Evolutionary conservation across 2,888 invertebrate species (phyloP), one percentile per base, ranked within the genome.

Genomic region (Panorpa germanica): DNA sequence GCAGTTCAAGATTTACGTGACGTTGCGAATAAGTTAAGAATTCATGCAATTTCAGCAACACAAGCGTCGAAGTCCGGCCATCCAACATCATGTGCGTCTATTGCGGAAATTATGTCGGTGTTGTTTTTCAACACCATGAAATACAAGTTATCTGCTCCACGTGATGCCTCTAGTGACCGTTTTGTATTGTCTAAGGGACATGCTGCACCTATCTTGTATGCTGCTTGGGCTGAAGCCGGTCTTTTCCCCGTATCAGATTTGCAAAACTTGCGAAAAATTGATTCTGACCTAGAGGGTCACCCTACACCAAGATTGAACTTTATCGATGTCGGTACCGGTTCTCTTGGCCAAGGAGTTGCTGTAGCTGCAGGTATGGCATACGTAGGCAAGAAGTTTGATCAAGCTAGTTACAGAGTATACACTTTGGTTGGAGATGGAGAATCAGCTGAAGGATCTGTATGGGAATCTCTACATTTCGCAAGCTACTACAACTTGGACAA

Each of bases 361-460:
- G 81, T 86, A 38, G 93, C 90, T 27, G 86, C 85, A 40, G 98
- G 98, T 30, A 98, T 93, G 91, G 95, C 98, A 2, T 96, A 93
- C 51, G 86, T 91, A 29, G 98, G 96, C 33, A n/a, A n/a, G n/a
- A n/a, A n/a, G n/a, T n/a, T n/a, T n/a, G n/a, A n/a, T n/a, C n/a
- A n/a, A n/a, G 76, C 91, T 19, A 74, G 71, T 29, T 85, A 85
- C 59, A 86, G 96, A 45, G 90, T 90, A 3, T 98, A 80, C 57
- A 93, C 93, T 47, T 48, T 99, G 41, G 70, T 99, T 34, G 98
- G 98, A 8, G 98, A 98, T 59, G 98, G 98, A 5, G 98, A 98
- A 59, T 81, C 88, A 32, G 93, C 96, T 0, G 98, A 98, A 61
- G 98, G 98, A 34, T 91, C 91, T 26, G 69, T 96, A 39, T 96